Base-by-base conservation (phyloP, 1,140 invertebrate genomes). In the Anoplolepis gracilipes region DNA sequence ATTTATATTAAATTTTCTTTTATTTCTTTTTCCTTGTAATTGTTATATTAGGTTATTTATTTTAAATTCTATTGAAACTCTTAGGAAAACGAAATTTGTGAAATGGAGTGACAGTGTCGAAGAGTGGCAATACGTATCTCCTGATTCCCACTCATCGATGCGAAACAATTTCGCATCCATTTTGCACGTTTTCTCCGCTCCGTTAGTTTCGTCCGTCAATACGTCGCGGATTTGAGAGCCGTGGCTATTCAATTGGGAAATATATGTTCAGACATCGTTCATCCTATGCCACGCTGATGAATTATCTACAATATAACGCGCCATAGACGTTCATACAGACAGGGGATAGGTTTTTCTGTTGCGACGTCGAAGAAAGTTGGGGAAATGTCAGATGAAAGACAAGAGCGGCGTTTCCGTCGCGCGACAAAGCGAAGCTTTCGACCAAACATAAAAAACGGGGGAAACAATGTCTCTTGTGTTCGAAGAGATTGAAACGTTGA, bases 261-360 rank as follows among this genome's bases (percentile, higher is more conserved):
- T 81, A 49, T 49, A 69, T 39, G 30, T 22, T 16, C 42, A 22
- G 36, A 49, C n/a, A 13, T 85, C 39, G 33, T 65, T 65, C 36
- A 46, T 78, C 11, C 73, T 55, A 79, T 13, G 16, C 30, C 46
- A 84, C 62, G 55, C 59, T 76, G 59, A 78, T 65, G 61, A 85
- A 85, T 85, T 85, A 85, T 85, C 59, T 65, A 30, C 33, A 42
- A 78, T 79, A 78, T 49, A 64, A 70, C 65, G 57, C 65, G 33
- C 46, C 49, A 72, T n/a, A 65, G 16, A 39, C 46, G 30, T n/a
- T 25, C 5, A 33, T 49, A 57, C 16, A 57, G 22, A 57, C 30
- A 39, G 28, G 11, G 65, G 49, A 19, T 39, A 42, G 36, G 65
- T 81, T 81, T 81, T 81, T 42, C 25, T 39, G 22, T 11, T 16